These are phyloP conservation scores for Anniella stebbinsi DNA, from an alignment of 2,797 vertebrate species.

Conservation along the genomic window DNA sequence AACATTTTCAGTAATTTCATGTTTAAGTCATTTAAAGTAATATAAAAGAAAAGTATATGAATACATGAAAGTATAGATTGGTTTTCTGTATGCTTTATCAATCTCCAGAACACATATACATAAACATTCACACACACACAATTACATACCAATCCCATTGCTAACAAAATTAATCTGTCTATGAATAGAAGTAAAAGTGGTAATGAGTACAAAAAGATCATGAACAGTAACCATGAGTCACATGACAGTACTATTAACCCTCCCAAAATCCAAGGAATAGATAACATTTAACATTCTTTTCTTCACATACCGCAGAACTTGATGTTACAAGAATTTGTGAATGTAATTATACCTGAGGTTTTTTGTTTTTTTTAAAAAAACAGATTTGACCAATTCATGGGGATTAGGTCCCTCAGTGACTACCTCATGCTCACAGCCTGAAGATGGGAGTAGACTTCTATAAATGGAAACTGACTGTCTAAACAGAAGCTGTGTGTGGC, in stretches of 20 bases:
- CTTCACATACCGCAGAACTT: background rate
- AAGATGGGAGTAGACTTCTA: background rate
- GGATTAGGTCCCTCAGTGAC: no score
- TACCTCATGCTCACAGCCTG: background rate
- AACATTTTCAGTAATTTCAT: constrained; percentile 76
- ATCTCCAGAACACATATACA: background rate
- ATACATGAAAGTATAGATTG: constrained; percentile 31
- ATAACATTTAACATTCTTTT: no score
- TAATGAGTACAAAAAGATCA: background rate
- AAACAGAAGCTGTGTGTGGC: background rate
- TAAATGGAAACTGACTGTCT: background rate
- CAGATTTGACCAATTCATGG: background rate
- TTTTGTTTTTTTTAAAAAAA: no score
- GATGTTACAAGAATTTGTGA: background rate
- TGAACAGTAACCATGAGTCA: background rate
- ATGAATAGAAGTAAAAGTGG: background rate
- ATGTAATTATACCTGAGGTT: background rate
- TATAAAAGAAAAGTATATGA: constrained; percentile 58
- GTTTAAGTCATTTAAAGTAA: constrained; percentile 56
- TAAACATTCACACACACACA: background rate
- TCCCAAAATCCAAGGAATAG: background rate
- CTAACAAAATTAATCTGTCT: background rate
- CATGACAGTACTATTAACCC: no score
- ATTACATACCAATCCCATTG: background rate
- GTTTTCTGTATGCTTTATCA: constrained; percentile 49